Evolutionary conservation across 2,113 vertebrate species (phyloP).

Genomic region (Chloebia gouldiae): DNA sequence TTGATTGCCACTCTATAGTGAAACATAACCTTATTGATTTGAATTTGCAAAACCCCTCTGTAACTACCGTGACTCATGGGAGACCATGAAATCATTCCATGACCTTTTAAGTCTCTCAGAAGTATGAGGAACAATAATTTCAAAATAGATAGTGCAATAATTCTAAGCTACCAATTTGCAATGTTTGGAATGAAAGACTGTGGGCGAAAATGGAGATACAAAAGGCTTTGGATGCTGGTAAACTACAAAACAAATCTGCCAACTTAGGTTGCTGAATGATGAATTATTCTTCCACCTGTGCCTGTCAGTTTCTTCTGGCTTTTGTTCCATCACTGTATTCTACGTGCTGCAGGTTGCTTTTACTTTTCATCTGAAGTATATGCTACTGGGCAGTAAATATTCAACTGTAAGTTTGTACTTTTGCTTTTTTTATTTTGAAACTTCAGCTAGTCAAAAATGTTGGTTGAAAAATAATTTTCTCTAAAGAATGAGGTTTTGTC

Average conservation of each 20-base stretch:
- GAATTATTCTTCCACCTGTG: neutral
- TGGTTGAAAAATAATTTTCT: neutral
- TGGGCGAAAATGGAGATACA: neutral
- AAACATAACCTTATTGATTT: conserved; percentile 25
- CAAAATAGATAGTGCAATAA: neutral
- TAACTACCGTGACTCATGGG: neutral
- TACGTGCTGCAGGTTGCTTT: neutral
- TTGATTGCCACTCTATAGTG: neutral
- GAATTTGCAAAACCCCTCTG: conserved; percentile 16
- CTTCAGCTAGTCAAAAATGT: neutral
- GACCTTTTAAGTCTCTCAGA: neutral
- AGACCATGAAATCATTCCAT: neutral
- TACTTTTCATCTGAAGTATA: neutral
- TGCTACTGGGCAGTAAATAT: neutral
- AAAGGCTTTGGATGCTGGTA: neutral
- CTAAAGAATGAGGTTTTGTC: neutral
- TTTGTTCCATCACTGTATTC: neutral
- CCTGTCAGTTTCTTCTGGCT: neutral
- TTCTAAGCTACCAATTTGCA: neutral
- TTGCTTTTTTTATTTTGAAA: conserved; percentile 10
- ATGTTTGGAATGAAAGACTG: neutral
- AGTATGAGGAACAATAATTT: conserved; percentile 4
- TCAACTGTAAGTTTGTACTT: neutral
- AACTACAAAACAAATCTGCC: neutral
- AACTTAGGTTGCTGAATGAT: neutral